Conservation (phyloP, 2,888 invertebrate genomes). For the Eustalomyia histrio region DNA sequence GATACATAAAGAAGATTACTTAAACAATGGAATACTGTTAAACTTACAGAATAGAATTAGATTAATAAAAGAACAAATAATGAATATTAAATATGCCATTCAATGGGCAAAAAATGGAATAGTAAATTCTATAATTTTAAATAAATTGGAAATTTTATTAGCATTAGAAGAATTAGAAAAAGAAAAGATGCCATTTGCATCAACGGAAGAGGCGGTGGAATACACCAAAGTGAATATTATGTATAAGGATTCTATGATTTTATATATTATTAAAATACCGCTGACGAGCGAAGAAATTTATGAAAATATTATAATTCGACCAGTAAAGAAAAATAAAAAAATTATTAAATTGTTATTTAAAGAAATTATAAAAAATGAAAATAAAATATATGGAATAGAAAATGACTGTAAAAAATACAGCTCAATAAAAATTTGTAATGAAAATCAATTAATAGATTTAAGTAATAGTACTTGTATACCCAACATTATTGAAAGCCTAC, state of each 20-base stretch:
- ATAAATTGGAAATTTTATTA: constrained; percentile 27
- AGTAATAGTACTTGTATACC: constrained; percentile 28
- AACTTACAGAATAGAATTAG: constrained; percentile 24
- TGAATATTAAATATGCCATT: constrained; percentile 33
- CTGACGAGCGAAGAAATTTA: too few species aligned
- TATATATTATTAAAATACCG: too few species aligned
- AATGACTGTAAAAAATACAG: constrained; percentile 29
- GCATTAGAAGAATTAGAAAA: constrained; percentile 30
- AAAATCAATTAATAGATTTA: constrained; percentile 24
- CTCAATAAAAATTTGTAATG: constrained; percentile 27
- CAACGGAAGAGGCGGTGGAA: too few species aligned
- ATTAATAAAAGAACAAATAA: constrained; percentile 24
- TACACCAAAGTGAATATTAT: too few species aligned
- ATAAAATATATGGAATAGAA: constrained; percentile 4
- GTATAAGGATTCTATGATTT: too few species aligned
- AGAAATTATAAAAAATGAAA: not conserved
- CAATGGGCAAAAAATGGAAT: constrained; percentile 35
- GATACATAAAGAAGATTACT: constrained; percentile 17
- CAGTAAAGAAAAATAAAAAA: constrained; percentile 18
- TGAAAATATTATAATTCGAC: not conserved
- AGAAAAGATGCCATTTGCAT: not conserved
- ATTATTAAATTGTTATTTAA: constrained; percentile 18
- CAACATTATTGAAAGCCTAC: constrained; percentile 13
- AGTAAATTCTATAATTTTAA: constrained; percentile 28
- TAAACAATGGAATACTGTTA: constrained; percentile 12